phyloP scores from a whole-genome alignment of 2,888 invertebrate species.

The Luffia ferchaultella region DNA sequence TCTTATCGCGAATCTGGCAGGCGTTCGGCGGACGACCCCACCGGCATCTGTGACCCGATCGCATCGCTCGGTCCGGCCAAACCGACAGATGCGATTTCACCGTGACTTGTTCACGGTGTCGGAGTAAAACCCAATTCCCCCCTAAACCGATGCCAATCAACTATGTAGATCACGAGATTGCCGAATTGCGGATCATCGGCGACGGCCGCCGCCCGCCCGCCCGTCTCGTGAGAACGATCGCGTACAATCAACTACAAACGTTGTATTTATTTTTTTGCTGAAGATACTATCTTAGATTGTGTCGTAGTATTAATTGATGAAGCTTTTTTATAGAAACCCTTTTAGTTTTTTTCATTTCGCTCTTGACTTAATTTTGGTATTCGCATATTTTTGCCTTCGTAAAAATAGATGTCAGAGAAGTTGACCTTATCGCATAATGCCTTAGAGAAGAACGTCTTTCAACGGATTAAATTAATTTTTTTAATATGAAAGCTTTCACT shows the following conservation, averaged over 20 bases:
- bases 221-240: slow-evolving; percentile 62
- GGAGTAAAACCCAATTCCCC: slow-evolving; percentile 40
- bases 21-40: slow-evolving; percentile 30
- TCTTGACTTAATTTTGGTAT: too few relatives aligned
- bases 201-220: slow-evolving; percentile 42
- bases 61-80: slow-evolving; percentile 18
- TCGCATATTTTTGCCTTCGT: too few relatives aligned
- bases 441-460: too few relatives aligned
- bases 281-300: too few relatives aligned
- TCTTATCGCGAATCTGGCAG: slow-evolving; percentile 40
- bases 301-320: too few relatives aligned
- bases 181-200: slow-evolving; percentile 35
- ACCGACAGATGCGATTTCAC: slow-evolving; percentile 38
- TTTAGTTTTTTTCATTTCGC: too few relatives aligned
- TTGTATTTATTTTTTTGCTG: too few relatives aligned
- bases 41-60: slow-evolving; percentile 44
- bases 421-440: too few relatives aligned
- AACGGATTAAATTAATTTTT: too few relatives aligned
- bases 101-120: slow-evolving; percentile 32
- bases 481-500: too few relatives aligned
- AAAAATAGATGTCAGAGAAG: too few relatives aligned
- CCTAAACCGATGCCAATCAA: slow-evolving; percentile 57
- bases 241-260: slow-evolving; percentile 21
- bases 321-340: too few relatives aligned
- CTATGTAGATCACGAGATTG: slow-evolving; percentile 59